phyloP scores from a whole-genome alignment of 2,888 invertebrate genomes.

The Dryobota labecula region DNA sequence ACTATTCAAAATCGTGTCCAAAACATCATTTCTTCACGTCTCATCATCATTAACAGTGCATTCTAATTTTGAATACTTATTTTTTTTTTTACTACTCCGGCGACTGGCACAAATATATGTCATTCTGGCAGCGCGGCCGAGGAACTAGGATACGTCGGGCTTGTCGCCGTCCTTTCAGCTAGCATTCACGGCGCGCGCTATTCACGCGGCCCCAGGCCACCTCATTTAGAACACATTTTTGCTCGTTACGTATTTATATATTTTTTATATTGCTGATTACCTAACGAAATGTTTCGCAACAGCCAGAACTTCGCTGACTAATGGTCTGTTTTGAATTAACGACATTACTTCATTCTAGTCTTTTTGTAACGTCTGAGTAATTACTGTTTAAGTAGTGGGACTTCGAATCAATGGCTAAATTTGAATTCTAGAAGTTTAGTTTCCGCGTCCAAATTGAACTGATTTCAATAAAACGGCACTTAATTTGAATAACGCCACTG shows the following conservation, averaged over 20 bases:
- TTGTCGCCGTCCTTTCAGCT: constrained; percentile 58
- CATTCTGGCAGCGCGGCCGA: constrained; percentile 33
- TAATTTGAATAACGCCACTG: constrained; percentile 43
- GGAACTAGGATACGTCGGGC: constrained; percentile 60
- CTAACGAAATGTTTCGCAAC: constrained; percentile 39
- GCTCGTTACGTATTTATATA: constrained; percentile 45
- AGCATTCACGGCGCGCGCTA: constrained; percentile 56
- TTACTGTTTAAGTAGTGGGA: constrained; percentile 18
- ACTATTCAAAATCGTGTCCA: not conserved
- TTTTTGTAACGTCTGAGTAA: constrained; percentile 33
- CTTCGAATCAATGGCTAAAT: constrained; percentile 20
- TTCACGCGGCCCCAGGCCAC: constrained; percentile 58
- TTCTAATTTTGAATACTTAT: constrained; percentile 42
- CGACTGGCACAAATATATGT: constrained; percentile 46
- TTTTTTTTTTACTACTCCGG: constrained; percentile 27
- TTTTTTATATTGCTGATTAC: constrained; percentile 53
- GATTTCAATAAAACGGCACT: constrained; percentile 44
- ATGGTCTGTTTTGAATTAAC: constrained; percentile 28
- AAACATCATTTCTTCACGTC: not conserved
- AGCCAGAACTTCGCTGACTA: constrained; percentile 20
- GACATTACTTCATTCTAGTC: constrained; percentile 17
- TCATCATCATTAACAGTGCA: constrained; percentile 37
- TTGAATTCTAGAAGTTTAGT: constrained; percentile 35
- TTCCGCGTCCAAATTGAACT: constrained; percentile 34
- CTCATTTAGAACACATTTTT: constrained; percentile 66